phyloP scores from a whole-genome alignment of 2,113 vertebrate species.

The Engraulis encrasicolus region DNA sequence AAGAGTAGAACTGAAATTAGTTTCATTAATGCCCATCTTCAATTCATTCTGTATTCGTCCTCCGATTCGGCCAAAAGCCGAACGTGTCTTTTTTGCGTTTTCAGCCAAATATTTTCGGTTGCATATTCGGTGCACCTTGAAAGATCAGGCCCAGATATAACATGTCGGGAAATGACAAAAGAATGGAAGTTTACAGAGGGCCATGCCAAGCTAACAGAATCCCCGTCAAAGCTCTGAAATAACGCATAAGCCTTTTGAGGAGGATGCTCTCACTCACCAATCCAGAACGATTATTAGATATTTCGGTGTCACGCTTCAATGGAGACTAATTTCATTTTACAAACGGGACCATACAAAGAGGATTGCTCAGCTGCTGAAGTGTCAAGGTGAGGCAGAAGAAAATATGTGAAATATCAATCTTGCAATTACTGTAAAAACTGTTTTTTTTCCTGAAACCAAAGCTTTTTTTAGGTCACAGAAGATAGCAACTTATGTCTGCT shows the following conservation, averaged over 20 bases:
- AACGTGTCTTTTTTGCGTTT: too few species aligned
- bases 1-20: too few species aligned
- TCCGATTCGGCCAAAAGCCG: too few species aligned
- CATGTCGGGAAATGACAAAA: too few species aligned
- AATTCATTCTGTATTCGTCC: too few species aligned
- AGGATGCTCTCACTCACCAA: background rate
- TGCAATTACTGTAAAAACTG: background rate
- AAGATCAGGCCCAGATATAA: too few species aligned
- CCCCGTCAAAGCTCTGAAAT: background rate
- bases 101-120: too few species aligned
- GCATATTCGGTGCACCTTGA: too few species aligned
- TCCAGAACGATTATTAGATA: background rate
- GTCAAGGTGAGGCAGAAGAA: background rate
- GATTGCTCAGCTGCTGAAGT: background rate
- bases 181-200: too few species aligned
- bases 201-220: too few species aligned
- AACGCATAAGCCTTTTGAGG: background rate
- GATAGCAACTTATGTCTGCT: background rate
- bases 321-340: background rate
- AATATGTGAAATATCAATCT: slow-evolving; percentile 7
- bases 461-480: background rate
- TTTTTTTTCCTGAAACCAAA: background rate
- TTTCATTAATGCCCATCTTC: too few species aligned
- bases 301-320: too few species aligned
- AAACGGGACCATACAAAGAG: background rate